Evolutionary conservation across 53 echinoderm and acorn worm species (phyloP), one percentile per base, ranked within the genome.

Genomic region (Holothuria scabra): DNA sequence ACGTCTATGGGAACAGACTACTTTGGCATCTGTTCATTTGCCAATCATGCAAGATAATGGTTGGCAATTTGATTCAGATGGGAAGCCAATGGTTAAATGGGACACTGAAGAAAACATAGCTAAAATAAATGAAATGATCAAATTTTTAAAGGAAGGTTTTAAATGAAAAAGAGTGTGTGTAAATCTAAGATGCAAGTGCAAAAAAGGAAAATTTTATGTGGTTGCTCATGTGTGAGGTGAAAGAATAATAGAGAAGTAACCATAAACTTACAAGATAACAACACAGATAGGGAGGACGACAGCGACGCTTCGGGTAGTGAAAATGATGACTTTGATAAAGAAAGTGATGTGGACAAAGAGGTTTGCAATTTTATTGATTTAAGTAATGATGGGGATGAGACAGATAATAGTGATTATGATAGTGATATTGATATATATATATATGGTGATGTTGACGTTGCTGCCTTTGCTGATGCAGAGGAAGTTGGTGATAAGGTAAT

Each of bases 381-480:
- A 12, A 60, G 14, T 60, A 44, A 44, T 5, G 44, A 10, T 44
- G 10, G 5, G 10, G 61, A 60, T 25, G 61, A 60, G 26, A 25
- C 7, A 25, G 61, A n/a, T 6, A 60, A 12, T 6, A 60, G 61
- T 60, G 61, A 60, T 12, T 60, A 60, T 60, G 61, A 60, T 6
- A 60, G 61, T n/a, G n/a, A n/a, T n/a, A n/a, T n/a, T 6, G 61
- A 25, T 60, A 5, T 60, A 5, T 7, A 60, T 60, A 60, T 60
- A 60, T 60, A 60, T 12, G 61, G 61, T 60, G 61, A 60, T 60
- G 61, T 60, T 60, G 61, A 60, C 61, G 14, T 6, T 60, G 61
- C 14, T 12, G 5, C 61, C 4, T 60, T 60, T 60, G 61, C 28
- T 22, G 62, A 62, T 9, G 4, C 23, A 18, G 12, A 8, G 8